Evolutionary conservation across 2,888 invertebrate species (phyloP), one percentile per base, ranked within the genome.

Genomic region (Rhagonycha lutea): DNA sequence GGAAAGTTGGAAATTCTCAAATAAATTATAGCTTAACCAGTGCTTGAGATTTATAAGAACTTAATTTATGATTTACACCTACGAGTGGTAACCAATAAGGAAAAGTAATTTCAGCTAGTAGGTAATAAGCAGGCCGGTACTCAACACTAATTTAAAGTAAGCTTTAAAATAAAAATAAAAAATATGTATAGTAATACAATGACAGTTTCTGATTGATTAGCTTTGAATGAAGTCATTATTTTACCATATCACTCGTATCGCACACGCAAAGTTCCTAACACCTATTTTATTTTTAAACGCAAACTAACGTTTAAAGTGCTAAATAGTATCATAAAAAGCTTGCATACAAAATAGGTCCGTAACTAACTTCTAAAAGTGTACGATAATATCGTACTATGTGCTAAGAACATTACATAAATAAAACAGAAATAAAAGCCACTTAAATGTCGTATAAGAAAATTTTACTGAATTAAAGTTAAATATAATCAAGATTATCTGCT

Each of bases 211-310:
- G 85, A 86, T 85, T 83, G 85, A 86, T 86, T 83, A 81, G 82
- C 82, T 82, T 83, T 83, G 83, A 86, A 86, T 86, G 83, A 85
- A 85, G 85, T 85, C 84, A 84, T 86, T 84, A 84, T 79, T 75
- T 81, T 78, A 74, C 69, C 80, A 73, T 84, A 85, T 84, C 84
- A 77, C 75, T 29, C 62, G 74, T 79, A 83, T 84, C 83, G 78
- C 73, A 79, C 84, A 84, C 84, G 85, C 85, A 80, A 84, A 82
- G 80, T 79, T 74, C 74, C 65, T 47, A 75, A 75, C 77, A 71
- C 74, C 62, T 74, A 62, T 68, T 70, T 71, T 71, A 72, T 74
- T 68, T 24, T 67, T 47, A 74, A 70, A 77, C 74, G 77, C 77
- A 72, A 74, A 72, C 68, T 62, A 62, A 69, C 71, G 65, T 71